Base-by-base conservation (phyloP, 2,888 invertebrate genomes). In the Chloromyia formosa region DNA sequence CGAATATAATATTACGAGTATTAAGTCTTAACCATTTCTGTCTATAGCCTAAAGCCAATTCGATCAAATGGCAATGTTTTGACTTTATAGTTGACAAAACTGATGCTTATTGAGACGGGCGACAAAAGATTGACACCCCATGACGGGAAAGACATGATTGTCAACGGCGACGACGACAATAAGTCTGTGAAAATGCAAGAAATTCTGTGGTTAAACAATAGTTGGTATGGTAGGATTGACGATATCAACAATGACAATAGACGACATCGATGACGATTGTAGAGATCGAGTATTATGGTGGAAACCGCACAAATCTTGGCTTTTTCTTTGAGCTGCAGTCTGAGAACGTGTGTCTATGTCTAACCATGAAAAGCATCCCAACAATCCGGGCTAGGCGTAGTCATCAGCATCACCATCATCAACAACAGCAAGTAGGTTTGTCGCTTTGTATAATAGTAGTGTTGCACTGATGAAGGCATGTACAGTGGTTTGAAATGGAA, bases 131-230 rank as follows among this genome's bases (percentile, higher is more conserved):
- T 71, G 71, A 71, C 71, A 71, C 42, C 27, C 27, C 27, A 35
- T 35, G 7, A n/a, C n/a, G n/a, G 2, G 27, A 35, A 35, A 35
- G 69, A 62, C 62, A 60, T n/a, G 23, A 60, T 23, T 60, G 22
- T 12, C 60, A 27, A 60, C 27, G 22, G 14, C 60, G n/a, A 27
- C 62, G 62, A 49, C 49, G 71, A 71, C 71, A 71, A 71, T 56
- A 71, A 56, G 71, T 71, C 71, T 71, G 56, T 58, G 71, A 71
- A 71, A 71, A 71, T 71, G 71, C 71, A 71, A 71, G 58, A 71
- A 40, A 71, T 71, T 71, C 68, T 62, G 35, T 16, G 27, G 68
- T 27, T 9, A 53, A 35, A 71, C 71, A 71, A 71, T 71, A 71
- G 71, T 35, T 35, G 2, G 27, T 35, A 35, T 7, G 7, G 27